Conservation (phyloP, 2,113 vertebrate genomes). For the Corythornis cristatus region DNA sequence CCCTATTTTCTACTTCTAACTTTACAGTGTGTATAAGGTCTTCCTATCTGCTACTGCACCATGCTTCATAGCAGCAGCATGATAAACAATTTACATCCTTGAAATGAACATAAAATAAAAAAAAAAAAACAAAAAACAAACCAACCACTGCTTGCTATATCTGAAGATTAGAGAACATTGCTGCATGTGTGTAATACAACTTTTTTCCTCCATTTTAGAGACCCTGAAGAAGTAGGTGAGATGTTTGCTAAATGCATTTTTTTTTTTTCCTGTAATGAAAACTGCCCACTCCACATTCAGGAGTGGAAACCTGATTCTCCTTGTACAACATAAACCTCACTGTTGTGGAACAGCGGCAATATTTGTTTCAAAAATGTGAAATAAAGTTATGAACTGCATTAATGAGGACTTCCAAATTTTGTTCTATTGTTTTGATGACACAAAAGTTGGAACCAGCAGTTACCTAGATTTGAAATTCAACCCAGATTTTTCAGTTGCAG, state of each 20-base stretch:
- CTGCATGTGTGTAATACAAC: neutral
- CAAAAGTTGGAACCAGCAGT: neutral
- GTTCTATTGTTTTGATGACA: neutral
- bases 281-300: neutral
- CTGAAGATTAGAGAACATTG: neutral
- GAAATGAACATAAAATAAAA: neutral
- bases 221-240: accelerated
- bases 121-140: too few relatives aligned
- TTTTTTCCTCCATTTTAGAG: neutral
- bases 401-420: neutral
- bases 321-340: neutral
- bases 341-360: neutral
- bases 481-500: neutral
- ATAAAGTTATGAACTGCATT: neutral
- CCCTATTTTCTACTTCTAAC: neutral
- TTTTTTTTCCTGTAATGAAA: neutral
- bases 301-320: neutral
- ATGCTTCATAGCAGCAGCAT: neutral
- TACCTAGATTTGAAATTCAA: neutral
- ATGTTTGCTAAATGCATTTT: neutral
- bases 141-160: neutral
- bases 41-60: neutral
- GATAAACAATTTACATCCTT: neutral
- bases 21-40: neutral
- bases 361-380: neutral